Evolutionary conservation across 1,140 invertebrate species (phyloP).

Genomic region (Geopemphigus sp.): DNA sequence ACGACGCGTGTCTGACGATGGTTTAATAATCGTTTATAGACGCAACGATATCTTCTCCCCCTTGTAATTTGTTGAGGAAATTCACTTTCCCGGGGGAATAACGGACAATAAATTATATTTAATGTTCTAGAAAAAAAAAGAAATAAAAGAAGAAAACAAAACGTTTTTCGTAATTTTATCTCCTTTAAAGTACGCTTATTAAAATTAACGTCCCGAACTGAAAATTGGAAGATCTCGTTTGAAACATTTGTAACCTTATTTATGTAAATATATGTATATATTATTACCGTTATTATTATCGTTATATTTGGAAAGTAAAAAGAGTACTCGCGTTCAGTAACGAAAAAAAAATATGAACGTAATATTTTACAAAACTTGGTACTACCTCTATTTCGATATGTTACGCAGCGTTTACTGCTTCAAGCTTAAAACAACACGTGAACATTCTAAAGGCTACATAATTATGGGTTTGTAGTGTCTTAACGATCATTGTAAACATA

Average conservation of each 20-base stretch:
- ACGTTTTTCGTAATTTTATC: neutral
- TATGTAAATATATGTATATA: neutral
- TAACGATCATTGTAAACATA: too few species aligned
- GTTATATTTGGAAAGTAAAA: neutral
- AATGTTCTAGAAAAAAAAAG: constrained; percentile 17
- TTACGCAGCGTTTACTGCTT: neutral
- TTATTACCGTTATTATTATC: constrained; percentile 1
- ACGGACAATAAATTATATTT: constrained; percentile 14
- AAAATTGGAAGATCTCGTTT: constrained; percentile 13
- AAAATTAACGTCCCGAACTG: constrained; percentile 15
- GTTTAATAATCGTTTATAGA: constrained; percentile 14
- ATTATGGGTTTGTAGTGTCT: too few species aligned
- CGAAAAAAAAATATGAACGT: too few species aligned
- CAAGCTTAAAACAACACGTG: neutral
- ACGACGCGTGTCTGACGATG: neutral
- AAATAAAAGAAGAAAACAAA: constrained; percentile 18
- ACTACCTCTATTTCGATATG: neutral
- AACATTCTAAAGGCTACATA: neutral
- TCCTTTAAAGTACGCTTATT: constrained; percentile 14
- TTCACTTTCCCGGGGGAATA: neutral
- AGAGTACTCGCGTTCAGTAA: too few species aligned
- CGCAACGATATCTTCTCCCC: neutral
- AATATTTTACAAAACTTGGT: neutral
- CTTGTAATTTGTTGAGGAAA: constrained; percentile 5
- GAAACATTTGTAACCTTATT: neutral